phyloP scores from a whole-genome alignment of 2,888 invertebrate genomes.

The Kryphioiulus occultus region DNA sequence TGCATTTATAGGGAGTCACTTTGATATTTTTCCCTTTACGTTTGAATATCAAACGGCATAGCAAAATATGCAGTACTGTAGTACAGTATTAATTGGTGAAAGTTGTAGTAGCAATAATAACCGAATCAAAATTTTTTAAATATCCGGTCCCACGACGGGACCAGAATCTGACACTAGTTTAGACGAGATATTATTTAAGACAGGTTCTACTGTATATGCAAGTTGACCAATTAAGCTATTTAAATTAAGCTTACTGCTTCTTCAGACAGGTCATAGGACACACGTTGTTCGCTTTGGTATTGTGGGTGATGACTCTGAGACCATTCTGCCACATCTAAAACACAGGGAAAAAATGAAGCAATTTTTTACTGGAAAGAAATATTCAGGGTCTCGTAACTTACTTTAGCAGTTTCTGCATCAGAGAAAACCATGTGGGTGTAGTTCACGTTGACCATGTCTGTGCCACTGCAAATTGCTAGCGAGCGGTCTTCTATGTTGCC shows the following conservation, averaged over 20 bases:
- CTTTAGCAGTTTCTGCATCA: constrained; percentile 92
- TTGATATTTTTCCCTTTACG: too few relatives aligned
- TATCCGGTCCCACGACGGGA: too few relatives aligned
- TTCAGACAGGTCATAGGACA: constrained; percentile 94
- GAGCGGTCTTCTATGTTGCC: constrained; percentile 86
- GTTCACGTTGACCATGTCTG: constrained; percentile 98
- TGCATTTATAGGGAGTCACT: too few relatives aligned
- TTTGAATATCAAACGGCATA: too few relatives aligned
- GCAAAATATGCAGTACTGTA: too few relatives aligned
- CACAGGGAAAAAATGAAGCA: background rate
- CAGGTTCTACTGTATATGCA: too few relatives aligned
- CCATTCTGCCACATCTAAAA: constrained; percentile 91
- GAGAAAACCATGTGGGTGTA: constrained; percentile 97
- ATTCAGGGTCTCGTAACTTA: constrained; percentile 63
- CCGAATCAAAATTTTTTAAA: too few relatives aligned
- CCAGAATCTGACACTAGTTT: too few relatives aligned
- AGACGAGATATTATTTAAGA: too few relatives aligned
- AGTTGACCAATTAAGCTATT: too few relatives aligned
- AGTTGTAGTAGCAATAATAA: too few relatives aligned
- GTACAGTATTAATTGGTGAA: too few relatives aligned
- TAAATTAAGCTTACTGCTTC: constrained; percentile 87
- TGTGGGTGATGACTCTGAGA: constrained; percentile 89
- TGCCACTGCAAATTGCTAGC: constrained; percentile 95
- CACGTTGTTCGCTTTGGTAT: constrained; percentile 94
- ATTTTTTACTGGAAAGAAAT: background rate